These are phyloP conservation scores for Squalus acanthias DNA, from an alignment of 2,797 vertebrate species.

Conservation along the genomic window DNA sequence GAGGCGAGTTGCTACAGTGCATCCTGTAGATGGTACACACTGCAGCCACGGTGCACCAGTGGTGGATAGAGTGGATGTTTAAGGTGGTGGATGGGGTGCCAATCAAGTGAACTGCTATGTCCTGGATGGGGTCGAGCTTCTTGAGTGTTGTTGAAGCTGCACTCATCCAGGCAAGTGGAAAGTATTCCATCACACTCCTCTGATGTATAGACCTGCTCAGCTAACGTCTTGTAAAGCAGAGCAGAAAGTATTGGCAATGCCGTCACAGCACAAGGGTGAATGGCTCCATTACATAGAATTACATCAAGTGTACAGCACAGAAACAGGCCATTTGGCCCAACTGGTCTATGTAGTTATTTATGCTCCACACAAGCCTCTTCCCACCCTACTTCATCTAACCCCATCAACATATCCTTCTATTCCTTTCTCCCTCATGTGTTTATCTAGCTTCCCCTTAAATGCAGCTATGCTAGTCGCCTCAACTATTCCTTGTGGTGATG, in stretches of 20 bases:
- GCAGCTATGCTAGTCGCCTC: background rate
- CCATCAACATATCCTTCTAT: background rate
- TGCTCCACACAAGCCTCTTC: background rate
- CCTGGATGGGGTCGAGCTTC: background rate
- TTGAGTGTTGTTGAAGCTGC: background rate
- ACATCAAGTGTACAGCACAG: background rate
- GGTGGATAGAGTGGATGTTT: background rate
- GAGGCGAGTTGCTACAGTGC: background rate
- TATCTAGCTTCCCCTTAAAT: background rate
- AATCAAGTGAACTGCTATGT: no score
- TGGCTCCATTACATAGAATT: background rate
- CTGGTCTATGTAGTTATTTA: background rate
- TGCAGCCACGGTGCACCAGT: no score
- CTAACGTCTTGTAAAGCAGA: background rate
- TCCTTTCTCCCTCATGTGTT: background rate
- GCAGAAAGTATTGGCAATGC: background rate
- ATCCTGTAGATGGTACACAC: background rate
- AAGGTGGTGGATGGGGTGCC: no score
- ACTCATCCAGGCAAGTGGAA: background rate
- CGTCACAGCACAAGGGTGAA: background rate
- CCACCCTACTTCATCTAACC: background rate
- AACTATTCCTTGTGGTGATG: background rate
- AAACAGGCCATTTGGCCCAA: background rate
- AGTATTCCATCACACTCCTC: background rate
- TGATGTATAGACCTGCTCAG: background rate